Conservation (phyloP, 1,140 invertebrate genomes). For the Pantala flavescens region DNA sequence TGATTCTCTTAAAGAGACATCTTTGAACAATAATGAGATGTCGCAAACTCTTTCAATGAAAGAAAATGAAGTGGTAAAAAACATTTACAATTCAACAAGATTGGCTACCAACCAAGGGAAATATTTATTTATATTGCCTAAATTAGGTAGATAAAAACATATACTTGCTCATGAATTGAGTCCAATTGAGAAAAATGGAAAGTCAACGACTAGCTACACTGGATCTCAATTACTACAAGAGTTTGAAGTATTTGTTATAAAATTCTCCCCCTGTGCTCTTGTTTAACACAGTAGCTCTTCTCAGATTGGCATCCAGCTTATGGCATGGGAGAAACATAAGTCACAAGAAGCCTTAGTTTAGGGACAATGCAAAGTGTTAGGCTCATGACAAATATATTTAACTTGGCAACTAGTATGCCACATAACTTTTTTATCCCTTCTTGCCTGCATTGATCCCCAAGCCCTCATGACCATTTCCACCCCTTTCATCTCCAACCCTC, state of each 20-base stretch:
- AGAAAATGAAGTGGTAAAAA: background rate
- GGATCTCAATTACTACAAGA: background rate
- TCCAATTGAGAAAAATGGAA: background rate
- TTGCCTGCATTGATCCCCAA: background rate
- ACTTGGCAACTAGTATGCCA: background rate
- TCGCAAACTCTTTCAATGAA: background rate
- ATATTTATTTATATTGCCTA: background rate
- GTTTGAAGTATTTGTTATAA: background rate
- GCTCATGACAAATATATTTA: background rate
- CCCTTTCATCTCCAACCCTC: slow-evolving; percentile 8
- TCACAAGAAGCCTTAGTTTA: background rate
- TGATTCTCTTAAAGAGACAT: background rate
- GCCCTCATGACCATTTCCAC: background rate
- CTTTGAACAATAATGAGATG: background rate
- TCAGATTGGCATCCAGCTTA: background rate
- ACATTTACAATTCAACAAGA: background rate
- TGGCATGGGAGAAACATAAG: background rate
- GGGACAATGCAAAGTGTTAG: background rate
- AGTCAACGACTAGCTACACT: slow-evolving; percentile 5
- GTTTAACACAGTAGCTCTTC: background rate
- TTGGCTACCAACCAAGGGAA: background rate
- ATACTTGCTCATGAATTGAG: background rate
- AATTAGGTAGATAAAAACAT: background rate
- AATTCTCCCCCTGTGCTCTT: background rate
- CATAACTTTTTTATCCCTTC: background rate